A percentile compares a stretch with the other conserved stretches of the same genome.
These are phyloP conservation scores for Nesoenas mayeri DNA, from an alignment of 2,113 vertebrate genomes.

Conservation along the genomic window DNA sequence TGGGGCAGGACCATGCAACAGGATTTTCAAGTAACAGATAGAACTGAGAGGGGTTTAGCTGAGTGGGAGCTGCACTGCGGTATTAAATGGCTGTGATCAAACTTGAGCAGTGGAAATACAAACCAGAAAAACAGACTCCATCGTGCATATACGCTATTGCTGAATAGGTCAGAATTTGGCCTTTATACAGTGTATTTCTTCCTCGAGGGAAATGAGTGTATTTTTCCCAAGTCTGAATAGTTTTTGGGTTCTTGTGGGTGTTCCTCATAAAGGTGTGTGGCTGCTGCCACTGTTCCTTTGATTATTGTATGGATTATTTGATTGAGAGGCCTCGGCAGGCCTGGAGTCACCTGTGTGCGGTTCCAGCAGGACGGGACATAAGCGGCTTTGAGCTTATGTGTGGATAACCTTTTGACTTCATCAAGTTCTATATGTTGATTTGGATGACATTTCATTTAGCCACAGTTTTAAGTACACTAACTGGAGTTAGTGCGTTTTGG, in stretches of 20 bases:
- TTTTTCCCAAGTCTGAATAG: not conserved
- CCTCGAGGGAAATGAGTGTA: accelerated
- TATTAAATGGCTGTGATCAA: not conserved
- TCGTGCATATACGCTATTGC: accelerated
- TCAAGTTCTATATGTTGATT: slow-evolving; percentile 25
- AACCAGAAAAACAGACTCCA: not conserved
- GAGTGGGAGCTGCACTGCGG: not conserved
- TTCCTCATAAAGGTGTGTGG: not conserved
- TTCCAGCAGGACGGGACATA: not conserved
- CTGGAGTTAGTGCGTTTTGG: not conserved
- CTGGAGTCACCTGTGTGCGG: not conserved
- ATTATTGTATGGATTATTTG: too few relatives aligned
- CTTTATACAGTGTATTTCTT: accelerated
- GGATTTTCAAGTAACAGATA: not conserved
- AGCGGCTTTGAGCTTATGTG: slow-evolving; percentile 10
- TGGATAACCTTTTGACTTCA: slow-evolving; percentile 24
- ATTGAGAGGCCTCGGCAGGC: not conserved
- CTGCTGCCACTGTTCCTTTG: not conserved
- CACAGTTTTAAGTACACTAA: not conserved
- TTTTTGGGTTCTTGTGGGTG: not conserved
- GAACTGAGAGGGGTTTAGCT: not conserved
- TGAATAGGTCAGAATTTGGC: not conserved
- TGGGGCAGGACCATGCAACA: not conserved
- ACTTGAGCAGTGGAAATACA: not conserved
- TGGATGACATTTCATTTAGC: slow-evolving; percentile 38